Base-by-base conservation (phyloP, 2,113 vertebrate genomes). In the Syngnathoides biaculeatus region DNA sequence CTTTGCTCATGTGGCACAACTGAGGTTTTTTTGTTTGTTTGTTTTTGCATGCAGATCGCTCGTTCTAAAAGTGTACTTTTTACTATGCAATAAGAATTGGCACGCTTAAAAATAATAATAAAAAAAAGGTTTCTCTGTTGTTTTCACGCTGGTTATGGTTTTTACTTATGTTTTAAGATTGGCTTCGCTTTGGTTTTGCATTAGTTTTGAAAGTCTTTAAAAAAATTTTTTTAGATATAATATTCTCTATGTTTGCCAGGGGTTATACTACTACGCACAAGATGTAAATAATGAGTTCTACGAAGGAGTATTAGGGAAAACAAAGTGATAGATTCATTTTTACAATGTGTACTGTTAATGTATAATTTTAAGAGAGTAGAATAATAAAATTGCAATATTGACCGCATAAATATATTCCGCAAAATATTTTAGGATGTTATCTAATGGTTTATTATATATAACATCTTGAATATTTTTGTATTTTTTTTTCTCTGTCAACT, bases 11-110 rank as follows among this genome's bases (percentile, higher is more conserved):
- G 48, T 43, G 60, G 60, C 60, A 17, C 40, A 26, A 62, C 20
- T 15, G 48, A 77, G 68, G 74, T 59, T 74, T 74, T 77, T 80
- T 22, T 72, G n/a, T 24, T 38, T 14, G 52, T 59, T 79, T 79
- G 64, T 59, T 64, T 64, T 64, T 17, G 65, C 82, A 79, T 80
- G 83, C 17, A 15, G 47, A 69, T 60, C 27, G 61, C 69, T 42
- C 17, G 40, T 72, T 69, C 73, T 71, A 43, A 69, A 85, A 87
- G 74, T 88, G 79, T 75, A 79, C 85, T 86, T 82, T 83, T 82
- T 83, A 83, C 87, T 91, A 91, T 91, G 90, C 89, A 91, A 89
- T 81, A 71, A 88, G 81, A 71, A 85, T 77, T 79, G 77, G 83
- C 63, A 64, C 38, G 4, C 20, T 53, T 39, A 84, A 72, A 81